Evolutionary conservation across 2,113 vertebrate species (phyloP), one percentile per base, ranked within the genome.

Genomic region (Caloenas nicobarica): DNA sequence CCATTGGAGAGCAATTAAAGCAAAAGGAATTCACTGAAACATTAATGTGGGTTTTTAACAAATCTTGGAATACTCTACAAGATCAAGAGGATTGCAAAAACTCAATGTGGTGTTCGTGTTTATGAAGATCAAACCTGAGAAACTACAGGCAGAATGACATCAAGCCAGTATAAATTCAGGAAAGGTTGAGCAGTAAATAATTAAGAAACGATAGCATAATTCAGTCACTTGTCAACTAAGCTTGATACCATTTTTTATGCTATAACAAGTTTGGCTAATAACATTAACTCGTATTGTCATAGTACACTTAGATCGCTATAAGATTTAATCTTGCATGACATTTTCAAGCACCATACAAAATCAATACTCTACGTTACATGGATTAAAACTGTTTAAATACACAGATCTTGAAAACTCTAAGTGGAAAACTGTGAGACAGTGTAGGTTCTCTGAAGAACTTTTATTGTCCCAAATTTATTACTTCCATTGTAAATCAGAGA

Each of bases 341-440:
- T 96, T 95, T 96, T 96, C 94, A 95, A 97, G 95, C 64, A 95
- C 92, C 92, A 95, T 97, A 97, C 95, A 96, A 96, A 96, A 97
- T 97, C 96, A 96, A 96, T 95, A 97, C 81, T 91, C 92, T 95
- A 91, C 83, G 92, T 96, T 92, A 95, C 94, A 91, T 84, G 94
- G 94, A 95, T 97, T 97, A 93, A 95, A 97, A 96, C 81, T 95
- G 95, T 95, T 97, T 96, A 97, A 97, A 96, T 89, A 97, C 92
- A 92, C 65, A 92, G 88, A 92, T 93, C 94, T 92, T 93, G 91
- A 95, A 96, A 95, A 95, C 48, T 84, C 28, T 89, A 96, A 93
- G 84, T 95, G 83, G 89, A 95, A 97, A 97, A 96, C 70, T 93
- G 88, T 93, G 86, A 94, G 92, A 92, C 86, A 93, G 78, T 84